Evolutionary conservation across 2,797 vertebrate genomes (phyloP).

Genomic region (Balearica regulorum): DNA sequence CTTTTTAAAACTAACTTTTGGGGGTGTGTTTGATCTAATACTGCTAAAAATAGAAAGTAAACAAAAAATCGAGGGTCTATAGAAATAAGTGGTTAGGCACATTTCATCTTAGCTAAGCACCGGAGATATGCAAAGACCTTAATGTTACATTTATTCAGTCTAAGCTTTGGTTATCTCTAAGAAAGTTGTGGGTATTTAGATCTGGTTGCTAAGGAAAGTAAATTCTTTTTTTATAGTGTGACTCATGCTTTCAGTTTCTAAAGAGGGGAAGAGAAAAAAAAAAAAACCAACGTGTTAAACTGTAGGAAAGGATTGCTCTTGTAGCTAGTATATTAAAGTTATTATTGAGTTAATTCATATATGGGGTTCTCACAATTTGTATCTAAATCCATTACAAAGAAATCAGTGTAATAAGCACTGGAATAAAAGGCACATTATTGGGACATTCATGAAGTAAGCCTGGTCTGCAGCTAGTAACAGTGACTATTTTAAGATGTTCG

Average conservation of each 20-base stretch:
- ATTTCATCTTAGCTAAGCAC: conserved; percentile 46
- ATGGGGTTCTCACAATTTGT: not conserved
- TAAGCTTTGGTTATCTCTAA: conserved; percentile 52
- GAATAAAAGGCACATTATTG: conserved; percentile 51
- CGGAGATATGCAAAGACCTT: conserved; percentile 18
- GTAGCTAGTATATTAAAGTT: conserved; percentile 1
- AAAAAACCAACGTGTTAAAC: not conserved
- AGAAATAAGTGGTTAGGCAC: conserved; percentile 17
- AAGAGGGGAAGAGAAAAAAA: conserved; percentile 21
- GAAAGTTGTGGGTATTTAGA: conserved; percentile 54
- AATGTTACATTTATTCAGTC: conserved; percentile 21
- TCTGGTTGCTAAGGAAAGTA: conserved; percentile 56
- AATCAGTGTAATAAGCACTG: conserved; percentile 24
- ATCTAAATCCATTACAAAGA: conserved; percentile 35
- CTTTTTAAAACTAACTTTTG: conserved; percentile 60
- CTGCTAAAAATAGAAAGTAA: conserved; percentile 60
- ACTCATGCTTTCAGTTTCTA: conserved; percentile 65
- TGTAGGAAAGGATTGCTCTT: not conserved
- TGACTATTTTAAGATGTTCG: conserved; percentile 55
- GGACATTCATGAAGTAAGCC: conserved; percentile 13
- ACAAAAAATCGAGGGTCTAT: conserved; percentile 20
- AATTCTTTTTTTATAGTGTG: conserved; percentile 57
- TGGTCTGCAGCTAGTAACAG: conserved; percentile 36
- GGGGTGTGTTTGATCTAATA: conserved; percentile 49
- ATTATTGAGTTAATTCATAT: not conserved